phyloP scores from a whole-genome alignment of 2,113 vertebrate genomes.

The Corythornis vintsioides region DNA sequence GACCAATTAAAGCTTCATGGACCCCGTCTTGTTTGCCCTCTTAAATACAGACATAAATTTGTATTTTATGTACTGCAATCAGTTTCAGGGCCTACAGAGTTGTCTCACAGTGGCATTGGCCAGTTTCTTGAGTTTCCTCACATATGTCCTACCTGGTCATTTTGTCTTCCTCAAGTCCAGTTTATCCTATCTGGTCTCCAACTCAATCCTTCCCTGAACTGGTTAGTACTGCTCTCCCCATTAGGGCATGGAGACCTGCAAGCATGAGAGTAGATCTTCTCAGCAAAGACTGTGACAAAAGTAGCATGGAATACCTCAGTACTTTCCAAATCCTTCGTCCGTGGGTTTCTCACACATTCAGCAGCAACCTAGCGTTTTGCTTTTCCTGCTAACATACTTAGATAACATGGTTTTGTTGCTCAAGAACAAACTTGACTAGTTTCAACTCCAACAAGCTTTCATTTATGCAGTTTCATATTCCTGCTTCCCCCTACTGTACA shows the following conservation, averaged over 20 bases:
- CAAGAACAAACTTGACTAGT: neutral
- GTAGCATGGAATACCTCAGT: neutral
- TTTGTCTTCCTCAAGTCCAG: neutral
- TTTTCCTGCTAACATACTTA: neutral
- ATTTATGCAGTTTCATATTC: neutral
- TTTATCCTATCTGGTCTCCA: neutral
- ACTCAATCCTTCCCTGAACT: neutral
- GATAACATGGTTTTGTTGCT: neutral
- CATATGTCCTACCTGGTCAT: neutral
- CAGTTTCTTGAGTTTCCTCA: neutral
- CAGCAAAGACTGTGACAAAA: neutral
- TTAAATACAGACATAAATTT: neutral
- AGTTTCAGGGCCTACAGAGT: neutral
- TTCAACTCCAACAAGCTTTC: neutral
- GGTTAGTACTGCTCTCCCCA: neutral
- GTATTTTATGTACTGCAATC: neutral
- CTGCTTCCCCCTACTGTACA: neutral
- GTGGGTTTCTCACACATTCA: neutral
- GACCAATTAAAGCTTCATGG: neutral
- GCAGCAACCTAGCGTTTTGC: neutral
- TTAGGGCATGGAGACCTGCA: neutral
- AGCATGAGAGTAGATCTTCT: neutral
- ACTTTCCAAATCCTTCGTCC: neutral
- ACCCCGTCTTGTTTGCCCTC: neutral
- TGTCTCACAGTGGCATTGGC: neutral